These are phyloP conservation scores for Pholis gunnellus DNA, from an alignment of 2,113 vertebrate species.

Conservation along the genomic window DNA sequence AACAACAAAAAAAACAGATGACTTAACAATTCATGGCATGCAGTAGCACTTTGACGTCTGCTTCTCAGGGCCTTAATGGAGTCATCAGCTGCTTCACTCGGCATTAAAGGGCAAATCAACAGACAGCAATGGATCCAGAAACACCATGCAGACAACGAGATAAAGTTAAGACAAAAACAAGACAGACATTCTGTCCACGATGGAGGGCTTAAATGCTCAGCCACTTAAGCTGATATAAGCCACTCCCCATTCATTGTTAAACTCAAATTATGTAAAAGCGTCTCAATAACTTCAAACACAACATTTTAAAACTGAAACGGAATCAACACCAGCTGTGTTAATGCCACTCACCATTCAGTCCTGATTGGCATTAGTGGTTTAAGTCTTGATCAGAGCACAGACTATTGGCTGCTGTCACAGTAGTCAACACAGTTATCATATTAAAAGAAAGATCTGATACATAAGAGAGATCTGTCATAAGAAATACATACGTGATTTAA, in stretches of 20 bases:
- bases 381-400: constrained; percentile 25
- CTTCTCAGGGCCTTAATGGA: constrained; percentile 23
- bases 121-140: constrained; percentile 46
- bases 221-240: background rate
- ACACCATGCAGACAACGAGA: constrained; percentile 47
- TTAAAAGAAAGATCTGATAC: constrained; percentile 48
- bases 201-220: constrained; percentile 40
- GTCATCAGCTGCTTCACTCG: constrained; percentile 12
- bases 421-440: constrained; percentile 23
- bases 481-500: constrained; percentile 35
- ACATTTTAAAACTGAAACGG: constrained; percentile 18
- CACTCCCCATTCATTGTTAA: constrained; percentile 27
- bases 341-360: constrained; percentile 26
- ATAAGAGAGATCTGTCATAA: constrained; percentile 26
- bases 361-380: constrained; percentile 65
- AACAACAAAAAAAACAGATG: constrained; percentile 1
- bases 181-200: background rate
- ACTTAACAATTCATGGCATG: constrained; percentile 47
- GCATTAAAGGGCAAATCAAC: constrained; percentile 49
- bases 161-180: constrained; percentile 43
- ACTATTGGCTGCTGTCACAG: constrained; percentile 45
- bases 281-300: constrained; percentile 17
- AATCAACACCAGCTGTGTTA: constrained; percentile 6
- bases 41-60: constrained; percentile 61
- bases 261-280: constrained; percentile 14